These are phyloP conservation scores for Odontomyia ornata DNA, from an alignment of 2,888 invertebrate species.

Conservation along the genomic window DNA sequence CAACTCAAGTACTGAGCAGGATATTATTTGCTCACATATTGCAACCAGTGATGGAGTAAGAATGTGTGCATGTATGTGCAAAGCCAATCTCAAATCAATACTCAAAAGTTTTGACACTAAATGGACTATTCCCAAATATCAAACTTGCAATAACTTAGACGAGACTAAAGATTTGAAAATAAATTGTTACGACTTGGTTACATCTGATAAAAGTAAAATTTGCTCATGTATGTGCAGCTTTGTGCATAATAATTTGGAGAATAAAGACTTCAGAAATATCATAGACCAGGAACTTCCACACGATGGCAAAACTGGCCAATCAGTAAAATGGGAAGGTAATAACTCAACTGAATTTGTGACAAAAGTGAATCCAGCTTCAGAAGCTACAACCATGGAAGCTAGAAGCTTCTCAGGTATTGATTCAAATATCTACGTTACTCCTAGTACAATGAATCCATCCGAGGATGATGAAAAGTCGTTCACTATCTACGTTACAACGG, in stretches of 20 bases:
- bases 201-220: neutral
- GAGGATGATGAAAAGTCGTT: neutral
- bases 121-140: constrained; percentile 20
- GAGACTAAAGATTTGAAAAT: neutral
- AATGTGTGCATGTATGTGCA: constrained; percentile 28
- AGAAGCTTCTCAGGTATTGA: no score
- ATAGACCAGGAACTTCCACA: neutral
- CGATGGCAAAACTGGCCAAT: neutral
- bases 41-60: constrained; percentile 24
- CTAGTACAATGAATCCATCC: neutral
- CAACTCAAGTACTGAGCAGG: neutral
- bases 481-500: neutral
- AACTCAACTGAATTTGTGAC: neutral
- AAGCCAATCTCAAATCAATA: neutral
- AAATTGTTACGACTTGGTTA: constrained; percentile 24
- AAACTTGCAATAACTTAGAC: neutral
- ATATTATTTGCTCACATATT: constrained; percentile 23
- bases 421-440: neutral
- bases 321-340: neutral
- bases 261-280: neutral
- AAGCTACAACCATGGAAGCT: no score
- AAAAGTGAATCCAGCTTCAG: no score
- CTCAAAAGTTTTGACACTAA: neutral
- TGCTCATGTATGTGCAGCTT: constrained; percentile 24
- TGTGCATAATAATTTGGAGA: neutral